Evolutionary conservation across 2,888 invertebrate species (phyloP), one percentile per base, ranked within the genome.

Genomic region (Odontomyia ornata): DNA sequence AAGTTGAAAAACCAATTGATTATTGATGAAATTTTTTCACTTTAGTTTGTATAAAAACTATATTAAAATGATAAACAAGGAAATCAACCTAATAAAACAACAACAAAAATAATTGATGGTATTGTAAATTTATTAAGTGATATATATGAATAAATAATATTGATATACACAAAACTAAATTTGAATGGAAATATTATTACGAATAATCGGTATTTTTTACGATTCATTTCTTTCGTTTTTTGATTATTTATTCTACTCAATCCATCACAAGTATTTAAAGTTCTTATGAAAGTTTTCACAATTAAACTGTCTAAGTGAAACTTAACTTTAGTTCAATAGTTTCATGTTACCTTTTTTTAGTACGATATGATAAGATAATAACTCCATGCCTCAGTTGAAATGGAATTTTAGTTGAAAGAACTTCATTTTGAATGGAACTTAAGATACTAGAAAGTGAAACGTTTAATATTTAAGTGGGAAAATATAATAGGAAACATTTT

Each of bases 61-160:
- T 71, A 71, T 27, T 71, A 9, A 71, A 71, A 71, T 60, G 60
- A 52, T 52, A 18, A 52, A 18, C 5, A 7, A 71, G 18, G 30
- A 56, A 56, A 72, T 28, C 56, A 57, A 57, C 23, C 27, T 71
- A 56, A 71, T 30, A 9, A 28, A 72, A 57, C 72, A 72, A 47
- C 47, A 52, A 71, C 7, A 71, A 57, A 36, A 30, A 56, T 56
- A 67, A 18, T 43, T 67, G 67, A 72, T 72, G 18, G 56, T 72
- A 72, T 72, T 72, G 72, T 56, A 72, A 72, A 71, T 71, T 47
- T 27, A 71, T 72, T 57, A 57, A 72, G 72, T 72, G 72, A 72
- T 72, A 72, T 72, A 72, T 72, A 71, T 27, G 46, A 1, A 71
- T 47, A 21, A 67, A 56, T 72, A 57, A n/a, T 72, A 72, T 72